Conservation (phyloP, 2,888 invertebrate genomes). For the Eupeodes luniger region DNA sequence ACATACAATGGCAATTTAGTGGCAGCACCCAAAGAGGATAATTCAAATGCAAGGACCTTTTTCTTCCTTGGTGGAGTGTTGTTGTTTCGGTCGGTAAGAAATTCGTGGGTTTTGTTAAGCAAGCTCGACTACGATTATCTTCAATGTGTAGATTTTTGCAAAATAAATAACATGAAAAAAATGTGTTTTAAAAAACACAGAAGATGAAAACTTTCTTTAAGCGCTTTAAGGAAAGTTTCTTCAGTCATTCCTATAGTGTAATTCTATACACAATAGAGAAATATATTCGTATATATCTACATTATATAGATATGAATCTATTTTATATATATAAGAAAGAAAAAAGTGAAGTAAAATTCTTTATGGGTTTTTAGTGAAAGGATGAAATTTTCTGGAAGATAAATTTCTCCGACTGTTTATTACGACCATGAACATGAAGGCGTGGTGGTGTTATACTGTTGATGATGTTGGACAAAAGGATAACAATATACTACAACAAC, state of each 20-base stretch:
- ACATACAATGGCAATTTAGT: conserved; percentile 47
- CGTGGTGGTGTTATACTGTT: not conserved
- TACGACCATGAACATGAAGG: conserved; percentile 36
- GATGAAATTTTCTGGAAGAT: conserved; percentile 62
- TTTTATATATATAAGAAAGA: not conserved
- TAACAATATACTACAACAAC: conserved; percentile 25
- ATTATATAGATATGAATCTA: not conserved
- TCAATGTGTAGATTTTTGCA: conserved; percentile 17
- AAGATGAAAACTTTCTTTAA: conserved; percentile 26
- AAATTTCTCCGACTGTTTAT: conserved; percentile 61
- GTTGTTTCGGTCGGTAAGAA: conserved; percentile 15
- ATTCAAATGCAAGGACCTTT: conserved; percentile 38
- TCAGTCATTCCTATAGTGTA: conserved; percentile 18
- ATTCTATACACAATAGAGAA: conserved; percentile 17
- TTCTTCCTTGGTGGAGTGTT: not conserved
- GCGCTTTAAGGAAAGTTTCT: conserved; percentile 20
- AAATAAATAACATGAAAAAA: not conserved
- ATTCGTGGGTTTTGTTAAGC: conserved; percentile 55
- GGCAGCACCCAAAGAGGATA: conserved; percentile 40
- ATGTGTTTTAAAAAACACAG: not conserved
- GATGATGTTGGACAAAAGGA: conserved; percentile 7
- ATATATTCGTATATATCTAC: not conserved
- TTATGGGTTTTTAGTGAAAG: conserved; percentile 46
- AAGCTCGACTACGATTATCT: conserved; percentile 30
- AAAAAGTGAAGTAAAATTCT: conserved; percentile 10